Evolutionary conservation across 2,113 vertebrate species (phyloP).

Genomic region (Herpetotheres cachinnans): DNA sequence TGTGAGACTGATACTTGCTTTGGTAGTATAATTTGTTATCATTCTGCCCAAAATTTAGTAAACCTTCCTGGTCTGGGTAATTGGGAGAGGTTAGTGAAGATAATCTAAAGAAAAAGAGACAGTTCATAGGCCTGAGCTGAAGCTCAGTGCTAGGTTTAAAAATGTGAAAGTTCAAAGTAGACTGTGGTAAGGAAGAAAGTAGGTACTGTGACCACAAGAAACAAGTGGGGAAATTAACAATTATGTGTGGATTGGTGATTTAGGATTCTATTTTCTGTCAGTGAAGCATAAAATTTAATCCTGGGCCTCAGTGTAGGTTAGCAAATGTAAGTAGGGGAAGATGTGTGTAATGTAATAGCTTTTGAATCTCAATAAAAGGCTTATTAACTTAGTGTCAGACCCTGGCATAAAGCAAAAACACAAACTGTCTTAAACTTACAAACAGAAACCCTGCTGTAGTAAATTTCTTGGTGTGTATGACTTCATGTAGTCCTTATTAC

Average conservation of each 20-base stretch:
- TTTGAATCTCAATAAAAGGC: slow-evolving; percentile 58
- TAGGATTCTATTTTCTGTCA: slow-evolving; percentile 65
- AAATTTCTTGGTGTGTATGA: background rate
- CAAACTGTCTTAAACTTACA: background rate
- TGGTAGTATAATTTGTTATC: background rate
- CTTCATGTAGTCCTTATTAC: background rate
- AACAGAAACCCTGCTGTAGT: background rate
- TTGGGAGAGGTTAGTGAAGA: background rate
- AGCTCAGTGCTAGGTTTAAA: background rate
- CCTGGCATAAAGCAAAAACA: background rate
- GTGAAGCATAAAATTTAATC: slow-evolving; percentile 67
- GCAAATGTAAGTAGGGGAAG: slow-evolving; percentile 37
- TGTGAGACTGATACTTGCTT: background rate
- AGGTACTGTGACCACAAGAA: background rate
- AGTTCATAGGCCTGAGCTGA: background rate
- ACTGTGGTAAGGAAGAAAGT: background rate
- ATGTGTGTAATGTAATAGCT: slow-evolving; percentile 47
- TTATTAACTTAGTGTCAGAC: slow-evolving; percentile 14
- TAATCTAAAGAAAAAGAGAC: background rate
- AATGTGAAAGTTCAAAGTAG: background rate
- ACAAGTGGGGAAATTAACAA: slow-evolving; percentile 38
- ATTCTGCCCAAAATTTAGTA: background rate
- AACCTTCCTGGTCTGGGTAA: background rate
- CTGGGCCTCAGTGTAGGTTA: background rate
- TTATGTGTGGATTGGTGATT: slow-evolving; percentile 32